Conservation (phyloP, 2,797 vertebrate species). For the Gymnothorax reevesii region DNA sequence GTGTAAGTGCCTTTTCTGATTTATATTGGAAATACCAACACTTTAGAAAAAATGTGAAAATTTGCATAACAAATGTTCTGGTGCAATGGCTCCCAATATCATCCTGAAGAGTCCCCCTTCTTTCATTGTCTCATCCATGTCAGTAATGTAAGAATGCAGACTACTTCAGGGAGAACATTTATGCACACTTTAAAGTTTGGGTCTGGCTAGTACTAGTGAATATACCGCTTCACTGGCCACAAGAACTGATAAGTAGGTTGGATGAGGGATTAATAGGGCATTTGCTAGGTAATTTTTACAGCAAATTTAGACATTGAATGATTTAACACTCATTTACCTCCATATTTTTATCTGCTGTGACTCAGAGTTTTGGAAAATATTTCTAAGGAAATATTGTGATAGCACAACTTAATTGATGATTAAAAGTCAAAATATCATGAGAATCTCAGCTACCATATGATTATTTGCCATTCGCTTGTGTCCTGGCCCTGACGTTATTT, state of each 20-base stretch:
- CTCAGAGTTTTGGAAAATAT: background rate
- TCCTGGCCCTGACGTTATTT: background rate
- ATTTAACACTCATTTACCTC: background rate
- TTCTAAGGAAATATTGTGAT: background rate
- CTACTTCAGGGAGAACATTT: background rate
- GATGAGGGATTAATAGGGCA: background rate
- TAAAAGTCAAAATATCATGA: background rate
- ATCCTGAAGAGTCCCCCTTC: background rate
- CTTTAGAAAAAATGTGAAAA: background rate
- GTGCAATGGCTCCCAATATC: background rate
- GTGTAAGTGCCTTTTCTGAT: background rate
- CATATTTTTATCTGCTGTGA: background rate
- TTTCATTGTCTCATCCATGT: background rate
- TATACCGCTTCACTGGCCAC: background rate
- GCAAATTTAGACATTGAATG: background rate
- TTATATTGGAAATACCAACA: background rate
- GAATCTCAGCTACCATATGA: background rate
- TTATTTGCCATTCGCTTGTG: background rate
- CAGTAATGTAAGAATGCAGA: background rate
- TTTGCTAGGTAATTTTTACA: background rate
- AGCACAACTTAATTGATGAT: background rate
- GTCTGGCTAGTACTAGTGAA: background rate
- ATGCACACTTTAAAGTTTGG: background rate
- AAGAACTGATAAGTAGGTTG: background rate
- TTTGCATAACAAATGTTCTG: background rate